Conservation (phyloP, 2,888 invertebrate species). For the Biston stratarius region DNA sequence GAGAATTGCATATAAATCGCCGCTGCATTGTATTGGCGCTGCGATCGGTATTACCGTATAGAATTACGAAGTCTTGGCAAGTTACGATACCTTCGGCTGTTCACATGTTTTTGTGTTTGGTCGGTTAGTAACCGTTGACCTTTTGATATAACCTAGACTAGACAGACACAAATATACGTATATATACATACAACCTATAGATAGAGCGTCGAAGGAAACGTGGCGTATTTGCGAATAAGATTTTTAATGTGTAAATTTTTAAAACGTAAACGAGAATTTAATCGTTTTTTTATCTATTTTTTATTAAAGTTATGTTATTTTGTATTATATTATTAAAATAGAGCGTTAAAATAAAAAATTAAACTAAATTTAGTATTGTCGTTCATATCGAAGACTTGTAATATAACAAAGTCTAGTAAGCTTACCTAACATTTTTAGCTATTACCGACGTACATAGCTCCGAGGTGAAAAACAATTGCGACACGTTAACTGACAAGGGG, state of each 20-base stretch:
- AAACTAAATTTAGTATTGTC: too few species aligned
- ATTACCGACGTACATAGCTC: too few species aligned
- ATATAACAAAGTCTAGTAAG: too few species aligned
- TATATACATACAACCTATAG: background rate
- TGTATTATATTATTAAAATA: too few species aligned
- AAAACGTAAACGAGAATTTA: too few species aligned
- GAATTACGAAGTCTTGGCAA: slow-evolving; percentile 26
- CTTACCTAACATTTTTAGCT: too few species aligned
- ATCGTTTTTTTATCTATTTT: too few species aligned
- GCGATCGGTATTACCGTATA: slow-evolving; percentile 54
- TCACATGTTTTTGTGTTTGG: slow-evolving; percentile 44
- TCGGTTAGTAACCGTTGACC: slow-evolving; percentile 68
- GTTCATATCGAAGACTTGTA: background rate
- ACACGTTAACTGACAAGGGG: background rate
- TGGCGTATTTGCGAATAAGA: slow-evolving; percentile 3
- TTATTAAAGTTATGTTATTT: too few species aligned
- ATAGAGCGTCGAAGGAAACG: background rate
- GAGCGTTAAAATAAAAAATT: too few species aligned
- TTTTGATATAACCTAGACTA: slow-evolving; percentile 37
- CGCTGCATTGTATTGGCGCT: slow-evolving; percentile 47
- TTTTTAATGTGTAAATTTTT: background rate
- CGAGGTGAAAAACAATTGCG: too few species aligned
- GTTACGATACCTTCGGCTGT: background rate
- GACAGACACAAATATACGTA: background rate
- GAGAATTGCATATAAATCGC: slow-evolving; percentile 31